Evolutionary conservation across 2,888 invertebrate genomes (phyloP), one percentile per base, ranked within the genome.

Genomic region (Priocnemis perturbator): DNA sequence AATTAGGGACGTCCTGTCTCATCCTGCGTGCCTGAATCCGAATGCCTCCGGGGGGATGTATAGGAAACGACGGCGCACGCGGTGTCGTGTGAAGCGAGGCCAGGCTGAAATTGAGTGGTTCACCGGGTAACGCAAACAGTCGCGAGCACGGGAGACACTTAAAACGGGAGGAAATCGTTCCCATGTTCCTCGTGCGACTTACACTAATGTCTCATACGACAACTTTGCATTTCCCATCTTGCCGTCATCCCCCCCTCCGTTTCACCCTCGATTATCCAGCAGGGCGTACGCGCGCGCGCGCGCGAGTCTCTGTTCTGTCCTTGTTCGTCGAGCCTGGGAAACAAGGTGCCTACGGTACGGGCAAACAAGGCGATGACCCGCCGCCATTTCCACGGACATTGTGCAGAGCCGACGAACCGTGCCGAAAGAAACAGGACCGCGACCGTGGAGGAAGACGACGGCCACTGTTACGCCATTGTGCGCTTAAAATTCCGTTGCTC

Each of bases 361-460:
- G 26, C 21, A 55, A 56, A 57, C 52, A 55, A 67, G 64, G 50
- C 67, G 64, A 67, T 47, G 67, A 71, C 67, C 64, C 60, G 63
- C 23, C 23, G 61, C 26, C 53, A 60, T 73, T 76, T 71, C 66
- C 69, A 71, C 48, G 69, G 67, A 69, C 71, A 76, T 76, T 72
- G 71, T 74, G 56, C 65, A 56, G 14, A 62, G 64, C 17, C 69
- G 64, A 45, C 71, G 71, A 74, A 74, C 68, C 75, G 57, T 58
- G 64, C 11, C 21, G 50, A 50, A 19, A 50, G 50, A 50, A 19
- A 50, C 17, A 50, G 50, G 50, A 50, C 19, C 17, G n/a, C 17
- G 2, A n/a, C 50, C 50, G 15, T 50, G n/a, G 47, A 15, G 17
- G 47, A 17, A 47, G 50, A 1, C 17, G 50, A 50, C 50, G 50